These are phyloP conservation scores for Anguilla megastoma DNA, from an alignment of 2,797 vertebrate species.

Conservation along the genomic window DNA sequence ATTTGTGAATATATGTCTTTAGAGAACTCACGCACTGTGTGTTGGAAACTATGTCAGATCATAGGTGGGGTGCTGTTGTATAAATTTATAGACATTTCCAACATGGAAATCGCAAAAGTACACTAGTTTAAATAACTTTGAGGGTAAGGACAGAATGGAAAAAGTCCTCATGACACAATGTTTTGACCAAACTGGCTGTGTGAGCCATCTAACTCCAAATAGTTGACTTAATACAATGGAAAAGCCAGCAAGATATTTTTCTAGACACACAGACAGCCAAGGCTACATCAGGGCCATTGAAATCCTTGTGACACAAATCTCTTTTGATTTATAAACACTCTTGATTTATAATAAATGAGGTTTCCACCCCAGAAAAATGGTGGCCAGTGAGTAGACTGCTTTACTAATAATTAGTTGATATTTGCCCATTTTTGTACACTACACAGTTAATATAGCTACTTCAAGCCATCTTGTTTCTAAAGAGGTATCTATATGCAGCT, in stretches of 20 bases:
- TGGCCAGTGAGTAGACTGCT: background rate
- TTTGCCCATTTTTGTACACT: background rate
- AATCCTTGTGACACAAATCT: slow-evolving; percentile 1
- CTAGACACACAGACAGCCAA: background rate
- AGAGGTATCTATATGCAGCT: background rate
- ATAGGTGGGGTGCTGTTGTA: background rate
- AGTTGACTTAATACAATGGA: background rate
- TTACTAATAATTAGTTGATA: background rate
- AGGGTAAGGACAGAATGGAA: background rate
- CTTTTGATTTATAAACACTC: background rate
- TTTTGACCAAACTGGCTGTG: background rate
- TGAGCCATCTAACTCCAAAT: background rate
- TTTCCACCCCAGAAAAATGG: background rate
- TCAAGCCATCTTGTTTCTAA: slow-evolving; percentile 1
- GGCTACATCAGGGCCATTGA: background rate
- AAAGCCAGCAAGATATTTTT: slow-evolving; percentile 4
- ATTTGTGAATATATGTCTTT: background rate
- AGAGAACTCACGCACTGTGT: background rate
- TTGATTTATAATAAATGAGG: background rate
- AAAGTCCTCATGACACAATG: background rate
- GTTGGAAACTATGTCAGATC: background rate
- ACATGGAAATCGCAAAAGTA: background rate
- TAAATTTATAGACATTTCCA: background rate
- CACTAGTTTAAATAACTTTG: background rate
- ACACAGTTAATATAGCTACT: background rate